Evolutionary conservation across 2,888 invertebrate genomes (phyloP), one percentile per base, ranked within the genome.

Genomic region (Chloroclystis v-ata): DNA sequence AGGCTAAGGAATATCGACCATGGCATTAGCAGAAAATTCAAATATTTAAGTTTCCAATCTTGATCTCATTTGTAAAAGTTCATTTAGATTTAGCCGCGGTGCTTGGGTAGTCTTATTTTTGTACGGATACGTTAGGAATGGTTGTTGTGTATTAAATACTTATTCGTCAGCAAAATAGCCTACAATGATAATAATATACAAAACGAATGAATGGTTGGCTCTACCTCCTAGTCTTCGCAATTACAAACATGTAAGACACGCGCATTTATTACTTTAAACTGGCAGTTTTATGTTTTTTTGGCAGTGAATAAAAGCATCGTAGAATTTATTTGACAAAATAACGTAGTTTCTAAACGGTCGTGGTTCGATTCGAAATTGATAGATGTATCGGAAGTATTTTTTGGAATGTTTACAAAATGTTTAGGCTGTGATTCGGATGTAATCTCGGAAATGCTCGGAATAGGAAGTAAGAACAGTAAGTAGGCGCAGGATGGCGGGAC

Each of bases 351-450:
- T 30, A 24, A 40, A 44, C 35, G 25, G 9, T 12, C 9, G 37
- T 40, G 39, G 37, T 41, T 14, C 26, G 26, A 45, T 37, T 54
- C 47, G 29, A 51, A 52, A 43, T 52, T 43, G 33, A 39, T 42
- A 42, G 41, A 45, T 42, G 39, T 10, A 41, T 5, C 25, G 39
- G 51, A 48, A 57, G 35, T 72, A 72, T 75, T 75, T 20, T 79
- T 75, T 72, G 67, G 74, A 78, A 65, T 58, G 73, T 74, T 71
- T 75, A 62, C 60, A 65, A 63, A 66, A 64, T 58, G 65, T 60
- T 69, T 74, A 74, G 82, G 81, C 84, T 84, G 84, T 84, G 84
- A 83, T 72, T 74, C 63, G 69, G 55, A 67, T 62, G 69, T 75
- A 68, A 67, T 70, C 61, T 69, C 68, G 58, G 60, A 42, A 56